phyloP scores from a whole-genome alignment of 2,888 invertebrate species.

The Nephrocerus scutellatus region DNA sequence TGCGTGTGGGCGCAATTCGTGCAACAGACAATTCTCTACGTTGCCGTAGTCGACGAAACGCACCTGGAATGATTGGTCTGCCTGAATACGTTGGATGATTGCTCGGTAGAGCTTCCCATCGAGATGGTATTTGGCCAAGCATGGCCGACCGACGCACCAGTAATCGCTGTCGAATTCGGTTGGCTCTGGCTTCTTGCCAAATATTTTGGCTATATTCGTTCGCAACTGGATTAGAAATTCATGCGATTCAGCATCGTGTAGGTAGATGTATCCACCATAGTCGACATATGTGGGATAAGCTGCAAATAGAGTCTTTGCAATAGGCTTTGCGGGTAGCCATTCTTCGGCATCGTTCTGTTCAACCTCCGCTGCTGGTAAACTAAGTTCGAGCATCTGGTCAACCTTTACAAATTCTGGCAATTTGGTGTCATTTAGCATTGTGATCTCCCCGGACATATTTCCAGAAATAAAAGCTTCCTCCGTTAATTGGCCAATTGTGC shows the following conservation, averaged over 20 bases:
- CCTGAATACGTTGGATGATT: constrained; percentile 14
- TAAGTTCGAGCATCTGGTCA: too few species aligned
- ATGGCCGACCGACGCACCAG: constrained; percentile 60
- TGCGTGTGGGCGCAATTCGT: constrained; percentile 56
- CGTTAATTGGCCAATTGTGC: constrained; percentile 32
- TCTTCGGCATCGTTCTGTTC: too few species aligned
- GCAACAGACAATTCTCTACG: constrained; percentile 55
- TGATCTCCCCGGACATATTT: constrained; percentile 11
- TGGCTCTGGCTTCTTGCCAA: constrained; percentile 23
- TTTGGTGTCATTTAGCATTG: constrained; percentile 9
- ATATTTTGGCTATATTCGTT: constrained; percentile 49
- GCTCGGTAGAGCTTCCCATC: constrained; percentile 69
- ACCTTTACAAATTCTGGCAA: not conserved
- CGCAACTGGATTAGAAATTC: constrained; percentile 50
- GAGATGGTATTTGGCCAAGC: constrained; percentile 59
- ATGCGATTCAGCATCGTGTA: constrained; percentile 36
- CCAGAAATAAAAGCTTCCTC: constrained; percentile 2
- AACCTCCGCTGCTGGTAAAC: too few species aligned
- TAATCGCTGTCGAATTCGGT: constrained; percentile 25
- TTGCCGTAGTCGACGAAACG: constrained; percentile 81
- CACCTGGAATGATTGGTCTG: constrained; percentile 48
- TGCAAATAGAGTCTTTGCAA: constrained; percentile 51
- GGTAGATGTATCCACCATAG: constrained; percentile 49
- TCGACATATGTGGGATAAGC: constrained; percentile 60
- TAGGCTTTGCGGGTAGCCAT: constrained; percentile 57